Evolutionary conservation across 2,113 vertebrate genomes (phyloP).

Genomic region (Orientallactaga bullata): DNA sequence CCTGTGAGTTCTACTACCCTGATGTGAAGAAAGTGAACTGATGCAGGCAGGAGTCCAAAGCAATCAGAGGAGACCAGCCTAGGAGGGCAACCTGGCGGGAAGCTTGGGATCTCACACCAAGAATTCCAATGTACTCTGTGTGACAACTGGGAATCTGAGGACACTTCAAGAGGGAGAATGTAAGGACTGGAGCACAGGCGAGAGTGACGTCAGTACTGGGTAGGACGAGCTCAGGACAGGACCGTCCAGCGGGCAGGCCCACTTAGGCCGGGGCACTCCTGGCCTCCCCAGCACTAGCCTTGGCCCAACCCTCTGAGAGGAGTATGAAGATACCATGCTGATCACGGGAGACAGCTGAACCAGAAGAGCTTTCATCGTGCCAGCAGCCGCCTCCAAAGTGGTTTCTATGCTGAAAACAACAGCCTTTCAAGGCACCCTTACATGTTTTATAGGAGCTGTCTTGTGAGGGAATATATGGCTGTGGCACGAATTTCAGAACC

Average conservation of each 20-base stretch:
- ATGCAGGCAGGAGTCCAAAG: background rate
- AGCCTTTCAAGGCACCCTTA: background rate
- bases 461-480: conserved; percentile 3
- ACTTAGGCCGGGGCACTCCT: background rate
- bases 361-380: background rate
- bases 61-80: background rate
- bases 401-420: conserved; percentile 18
- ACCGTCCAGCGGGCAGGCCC: background rate
- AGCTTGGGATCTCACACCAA: background rate
- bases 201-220: background rate
- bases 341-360: background rate
- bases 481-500: background rate
- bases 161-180: conserved; percentile 14
- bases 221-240: background rate
- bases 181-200: background rate
- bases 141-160: conserved; percentile 26
- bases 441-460: background rate
- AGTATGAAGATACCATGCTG: background rate
- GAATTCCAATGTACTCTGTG: conserved; percentile 19
- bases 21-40: background rate
- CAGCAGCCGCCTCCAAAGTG: conserved; percentile 15
- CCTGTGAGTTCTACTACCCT: background rate
- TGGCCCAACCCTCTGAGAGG: background rate
- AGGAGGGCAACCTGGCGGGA: background rate
- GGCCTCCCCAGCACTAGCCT: background rate